These are phyloP conservation scores for Lota lota DNA, from an alignment of 2,113 vertebrate genomes.

Conservation along the genomic window DNA sequence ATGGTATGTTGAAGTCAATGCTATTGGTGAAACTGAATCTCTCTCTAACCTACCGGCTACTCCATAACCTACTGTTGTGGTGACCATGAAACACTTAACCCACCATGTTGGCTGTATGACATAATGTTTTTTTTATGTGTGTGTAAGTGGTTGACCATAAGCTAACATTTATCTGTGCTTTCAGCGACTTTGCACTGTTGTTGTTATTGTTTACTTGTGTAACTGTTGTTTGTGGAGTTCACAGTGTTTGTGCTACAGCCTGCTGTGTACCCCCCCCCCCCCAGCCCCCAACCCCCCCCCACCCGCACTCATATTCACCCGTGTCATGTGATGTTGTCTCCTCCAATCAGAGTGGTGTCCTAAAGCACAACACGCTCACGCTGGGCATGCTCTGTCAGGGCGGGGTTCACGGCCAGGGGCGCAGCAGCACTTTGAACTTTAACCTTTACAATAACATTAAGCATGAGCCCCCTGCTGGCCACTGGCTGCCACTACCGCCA, in stretches of 20 bases:
- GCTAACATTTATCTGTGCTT: conserved; percentile 77
- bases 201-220: conserved; percentile 42
- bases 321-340: conserved; percentile 95
- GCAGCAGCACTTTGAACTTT: conserved; percentile 98
- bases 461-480: conserved; percentile 93
- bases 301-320: conserved; percentile 71
- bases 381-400: conserved; percentile 97
- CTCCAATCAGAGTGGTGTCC: conserved; percentile 99
- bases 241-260: conserved; percentile 70
- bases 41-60: too few species aligned
- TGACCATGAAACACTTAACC: too few species aligned
- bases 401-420: conserved; percentile 90
- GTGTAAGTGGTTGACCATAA: conserved; percentile 45
- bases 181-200: conserved; percentile 80
- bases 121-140: conserved; percentile 47
- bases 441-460: conserved; percentile 99
- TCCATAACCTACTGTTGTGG: too few species aligned
- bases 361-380: conserved; percentile 99
- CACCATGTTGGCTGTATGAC: conserved; percentile 38
- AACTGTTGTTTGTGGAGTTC: conserved; percentile 79
- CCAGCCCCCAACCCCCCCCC: conserved; percentile 14
- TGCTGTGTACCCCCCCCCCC: conserved; percentile 48
- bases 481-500: conserved; percentile 87
- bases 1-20: too few species aligned
- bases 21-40: too few species aligned